phyloP scores from a whole-genome alignment of 35 echinoderm and acorn worm species.

The Holothuria glaberrima region DNA sequence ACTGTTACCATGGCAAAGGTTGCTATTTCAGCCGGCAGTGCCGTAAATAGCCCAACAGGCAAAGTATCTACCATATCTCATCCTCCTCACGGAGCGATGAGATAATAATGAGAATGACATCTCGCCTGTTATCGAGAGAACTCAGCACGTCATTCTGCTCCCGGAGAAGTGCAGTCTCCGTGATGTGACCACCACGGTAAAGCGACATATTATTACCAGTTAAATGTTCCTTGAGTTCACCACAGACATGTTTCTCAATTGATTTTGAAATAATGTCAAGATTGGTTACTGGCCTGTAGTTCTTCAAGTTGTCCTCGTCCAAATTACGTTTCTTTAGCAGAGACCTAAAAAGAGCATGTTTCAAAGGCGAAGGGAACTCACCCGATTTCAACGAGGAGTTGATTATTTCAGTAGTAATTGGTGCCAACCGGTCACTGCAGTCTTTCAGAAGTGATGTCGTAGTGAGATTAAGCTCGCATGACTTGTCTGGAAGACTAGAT shows the following conservation, averaged over 20 bases:
- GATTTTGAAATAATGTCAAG: slow-evolving; percentile 30
- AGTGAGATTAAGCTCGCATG: slow-evolving; percentile 40
- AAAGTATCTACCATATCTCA: too few relatives aligned
- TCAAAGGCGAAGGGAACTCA: not conserved
- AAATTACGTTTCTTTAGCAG: slow-evolving; percentile 3
- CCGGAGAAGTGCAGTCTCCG: slow-evolving; percentile 59
- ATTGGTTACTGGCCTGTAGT: slow-evolving; percentile 16
- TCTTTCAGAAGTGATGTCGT: slow-evolving; percentile 46
- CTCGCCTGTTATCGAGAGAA: slow-evolving; percentile 28
- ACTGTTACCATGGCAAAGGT: too few relatives aligned
- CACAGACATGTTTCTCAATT: slow-evolving; percentile 14
- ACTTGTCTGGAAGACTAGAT: slow-evolving; percentile 13
- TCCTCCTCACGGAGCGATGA: too few relatives aligned
- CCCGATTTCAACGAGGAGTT: slow-evolving; percentile 29
- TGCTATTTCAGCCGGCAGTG: too few relatives aligned
- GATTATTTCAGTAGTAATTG: slow-evolving; percentile 16
- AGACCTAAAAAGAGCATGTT: slow-evolving; percentile 13
- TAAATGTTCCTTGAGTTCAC: slow-evolving; percentile 18
- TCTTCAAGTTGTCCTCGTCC: slow-evolving; percentile 21
- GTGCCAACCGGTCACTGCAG: slow-evolving; percentile 32
- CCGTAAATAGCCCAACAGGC: too few relatives aligned
- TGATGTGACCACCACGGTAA: slow-evolving; percentile 17
- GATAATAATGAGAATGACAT: slow-evolving; percentile 45
- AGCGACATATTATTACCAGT: slow-evolving; percentile 27
- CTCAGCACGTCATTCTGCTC: slow-evolving; percentile 46